Conservation (phyloP, 1,140 invertebrate genomes). For the Trichomalopsis sarcophagae region DNA sequence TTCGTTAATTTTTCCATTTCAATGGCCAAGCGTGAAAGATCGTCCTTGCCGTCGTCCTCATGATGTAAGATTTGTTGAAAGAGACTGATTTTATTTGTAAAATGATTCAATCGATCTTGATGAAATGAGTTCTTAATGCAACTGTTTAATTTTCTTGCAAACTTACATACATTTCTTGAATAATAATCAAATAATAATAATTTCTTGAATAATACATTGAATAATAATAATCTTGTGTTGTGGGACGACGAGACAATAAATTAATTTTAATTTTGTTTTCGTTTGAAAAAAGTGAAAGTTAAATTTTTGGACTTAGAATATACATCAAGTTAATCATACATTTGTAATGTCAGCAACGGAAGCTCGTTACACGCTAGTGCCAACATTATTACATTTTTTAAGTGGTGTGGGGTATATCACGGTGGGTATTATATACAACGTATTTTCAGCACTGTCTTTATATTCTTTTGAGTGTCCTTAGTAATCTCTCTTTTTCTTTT, state of each 20-base stretch:
- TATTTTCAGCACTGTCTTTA: conserved; percentile 40
- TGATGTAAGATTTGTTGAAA: neutral
- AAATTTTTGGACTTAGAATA: neutral
- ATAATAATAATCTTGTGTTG: neutral
- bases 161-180: too few species aligned
- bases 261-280: conserved; percentile 21
- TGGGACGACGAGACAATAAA: conserved; percentile 36
- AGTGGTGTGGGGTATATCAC: conserved; percentile 51
- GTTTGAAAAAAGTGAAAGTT: conserved; percentile 9
- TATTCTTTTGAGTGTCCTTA: conserved; percentile 48
- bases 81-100: neutral
- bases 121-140: neutral
- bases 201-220: neutral
- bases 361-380: conserved; percentile 33
- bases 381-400: conserved; percentile 42
- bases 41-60: conserved; percentile 47
- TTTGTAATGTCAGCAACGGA: conserved; percentile 27
- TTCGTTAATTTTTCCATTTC: conserved; percentile 65
- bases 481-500: conserved; percentile 37
- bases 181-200: neutral
- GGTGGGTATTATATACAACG: conserved; percentile 55
- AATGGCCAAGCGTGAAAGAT: conserved; percentile 68
- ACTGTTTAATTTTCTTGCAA: neutral
- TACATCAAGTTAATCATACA: conserved; percentile 5
- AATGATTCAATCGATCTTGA: neutral